Percentiles rank a stretch among this genome's conserved stretches.
These are phyloP conservation scores for Agapornis canus DNA, from an alignment of 2,797 vertebrate species.

Conservation along the genomic window DNA sequence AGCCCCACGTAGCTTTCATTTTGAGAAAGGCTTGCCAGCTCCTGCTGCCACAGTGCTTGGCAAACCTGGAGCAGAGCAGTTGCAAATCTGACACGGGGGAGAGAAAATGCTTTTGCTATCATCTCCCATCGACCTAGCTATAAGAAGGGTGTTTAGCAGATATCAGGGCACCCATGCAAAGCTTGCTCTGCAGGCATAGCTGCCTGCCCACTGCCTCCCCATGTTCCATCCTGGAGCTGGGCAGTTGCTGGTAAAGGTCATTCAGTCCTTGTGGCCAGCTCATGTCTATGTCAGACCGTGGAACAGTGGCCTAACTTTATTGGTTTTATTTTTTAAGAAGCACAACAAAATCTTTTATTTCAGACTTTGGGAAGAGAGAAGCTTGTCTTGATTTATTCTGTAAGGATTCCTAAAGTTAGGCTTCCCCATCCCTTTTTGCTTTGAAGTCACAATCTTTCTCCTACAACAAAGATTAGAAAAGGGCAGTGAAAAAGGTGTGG, in stretches of 20 bases:
- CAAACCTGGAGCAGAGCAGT: not conserved
- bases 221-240: not conserved
- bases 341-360: not conserved
- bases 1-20: not conserved
- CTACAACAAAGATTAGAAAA: not conserved
- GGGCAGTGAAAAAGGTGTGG: not conserved
- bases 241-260: not conserved
- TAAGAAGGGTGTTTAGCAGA: not conserved
- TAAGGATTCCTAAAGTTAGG: not conserved
- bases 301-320: not conserved
- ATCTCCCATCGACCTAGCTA: not conserved
- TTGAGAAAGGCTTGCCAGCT: not conserved
- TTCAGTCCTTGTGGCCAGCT: not conserved
- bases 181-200: not conserved
- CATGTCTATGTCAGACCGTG: not conserved
- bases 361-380: not conserved
- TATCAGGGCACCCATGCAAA: not conserved
- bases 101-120: not conserved
- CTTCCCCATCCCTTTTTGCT: not conserved
- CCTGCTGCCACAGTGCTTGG: not conserved
- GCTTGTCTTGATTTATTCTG: not conserved
- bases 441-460: not conserved
- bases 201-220: not conserved
- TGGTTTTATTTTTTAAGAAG: not conserved
- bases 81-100: not conserved